Evolutionary conservation across 2,888 invertebrate genomes (phyloP).

Genomic region (Ichneumon xanthorius): DNA sequence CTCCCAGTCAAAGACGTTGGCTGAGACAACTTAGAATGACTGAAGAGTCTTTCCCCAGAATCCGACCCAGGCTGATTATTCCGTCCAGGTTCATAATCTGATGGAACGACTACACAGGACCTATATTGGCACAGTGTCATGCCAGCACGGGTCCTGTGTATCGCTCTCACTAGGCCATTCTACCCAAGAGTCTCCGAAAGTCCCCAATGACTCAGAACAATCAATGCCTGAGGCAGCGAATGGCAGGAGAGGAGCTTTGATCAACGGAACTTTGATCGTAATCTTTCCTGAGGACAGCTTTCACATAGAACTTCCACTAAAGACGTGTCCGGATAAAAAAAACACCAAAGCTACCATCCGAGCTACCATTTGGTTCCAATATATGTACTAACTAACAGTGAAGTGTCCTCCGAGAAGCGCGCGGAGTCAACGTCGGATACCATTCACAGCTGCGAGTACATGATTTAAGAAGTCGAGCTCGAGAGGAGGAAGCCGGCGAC

Average conservation of each 20-base stretch:
- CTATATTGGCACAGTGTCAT: not conserved
- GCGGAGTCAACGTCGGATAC: slow-evolving; percentile 8
- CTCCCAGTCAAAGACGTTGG: too few relatives aligned
- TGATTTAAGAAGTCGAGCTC: slow-evolving; percentile 4
- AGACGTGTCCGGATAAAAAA: not conserved
- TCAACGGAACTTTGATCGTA: not conserved
- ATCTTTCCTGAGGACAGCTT: not conserved
- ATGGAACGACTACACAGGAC: not conserved
- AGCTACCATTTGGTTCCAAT: slow-evolving; percentile 6
- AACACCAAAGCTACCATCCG: not conserved
- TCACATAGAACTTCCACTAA: not conserved
- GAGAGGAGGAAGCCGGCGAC: slow-evolving; percentile 2
- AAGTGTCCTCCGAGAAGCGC: slow-evolving; percentile 3
- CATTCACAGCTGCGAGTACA: slow-evolving; percentile 37
- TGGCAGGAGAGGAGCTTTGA: not conserved
- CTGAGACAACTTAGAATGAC: too few relatives aligned
- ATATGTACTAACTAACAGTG: not conserved
- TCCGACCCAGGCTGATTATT: too few relatives aligned
- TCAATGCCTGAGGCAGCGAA: not conserved
- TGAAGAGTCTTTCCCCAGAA: too few relatives aligned
- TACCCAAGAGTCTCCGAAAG: not conserved
- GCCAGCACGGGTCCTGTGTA: not conserved
- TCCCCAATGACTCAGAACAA: not conserved
- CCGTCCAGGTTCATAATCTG: not conserved
- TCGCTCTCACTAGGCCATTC: not conserved